Evolutionary conservation across 2,797 vertebrate genomes (phyloP).

Genomic region (Propithecus perrieri): DNA sequence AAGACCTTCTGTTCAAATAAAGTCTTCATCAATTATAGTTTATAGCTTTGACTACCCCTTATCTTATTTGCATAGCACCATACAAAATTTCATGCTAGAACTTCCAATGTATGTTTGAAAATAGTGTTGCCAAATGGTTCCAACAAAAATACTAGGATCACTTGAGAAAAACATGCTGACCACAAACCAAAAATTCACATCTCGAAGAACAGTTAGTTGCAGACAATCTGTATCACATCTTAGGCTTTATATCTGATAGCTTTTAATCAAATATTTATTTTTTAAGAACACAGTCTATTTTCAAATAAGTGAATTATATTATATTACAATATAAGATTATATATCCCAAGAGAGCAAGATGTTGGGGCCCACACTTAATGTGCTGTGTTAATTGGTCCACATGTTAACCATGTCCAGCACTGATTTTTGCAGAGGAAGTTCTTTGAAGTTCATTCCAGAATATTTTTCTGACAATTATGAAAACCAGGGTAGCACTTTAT

Average conservation of each 20-base stretch:
- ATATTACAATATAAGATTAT: background rate
- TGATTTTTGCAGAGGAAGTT: background rate
- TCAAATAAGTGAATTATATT: background rate
- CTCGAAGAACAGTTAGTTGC: slow-evolving; percentile 31
- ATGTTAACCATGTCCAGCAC: background rate
- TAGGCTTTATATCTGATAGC: slow-evolving; percentile 34
- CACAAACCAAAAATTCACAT: slow-evolving; percentile 57
- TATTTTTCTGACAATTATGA: slow-evolving; percentile 49
- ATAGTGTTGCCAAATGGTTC: slow-evolving; percentile 68
- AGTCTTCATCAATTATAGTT: slow-evolving; percentile 67
- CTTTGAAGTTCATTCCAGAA: slow-evolving; percentile 43
- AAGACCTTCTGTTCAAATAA: slow-evolving; percentile 66
- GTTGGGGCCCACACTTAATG: background rate
- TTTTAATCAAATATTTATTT: slow-evolving; percentile 59
- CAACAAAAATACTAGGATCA: slow-evolving; percentile 63
- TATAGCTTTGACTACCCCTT: slow-evolving; percentile 62
- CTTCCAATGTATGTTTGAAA: slow-evolving; percentile 63
- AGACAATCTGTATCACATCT: slow-evolving; percentile 27
- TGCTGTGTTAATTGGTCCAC: slow-evolving; percentile 27
- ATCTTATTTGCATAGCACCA: slow-evolving; percentile 72
- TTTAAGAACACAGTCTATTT: slow-evolving; percentile 37
- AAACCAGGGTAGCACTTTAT: slow-evolving; percentile 46
- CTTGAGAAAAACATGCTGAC: slow-evolving; percentile 52
- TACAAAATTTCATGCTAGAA: slow-evolving; percentile 40
- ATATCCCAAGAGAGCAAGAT: background rate